Evolutionary conservation across 1,140 invertebrate genomes (phyloP), one percentile per base, ranked within the genome.

Genomic region (Frieseomelitta varia): DNA sequence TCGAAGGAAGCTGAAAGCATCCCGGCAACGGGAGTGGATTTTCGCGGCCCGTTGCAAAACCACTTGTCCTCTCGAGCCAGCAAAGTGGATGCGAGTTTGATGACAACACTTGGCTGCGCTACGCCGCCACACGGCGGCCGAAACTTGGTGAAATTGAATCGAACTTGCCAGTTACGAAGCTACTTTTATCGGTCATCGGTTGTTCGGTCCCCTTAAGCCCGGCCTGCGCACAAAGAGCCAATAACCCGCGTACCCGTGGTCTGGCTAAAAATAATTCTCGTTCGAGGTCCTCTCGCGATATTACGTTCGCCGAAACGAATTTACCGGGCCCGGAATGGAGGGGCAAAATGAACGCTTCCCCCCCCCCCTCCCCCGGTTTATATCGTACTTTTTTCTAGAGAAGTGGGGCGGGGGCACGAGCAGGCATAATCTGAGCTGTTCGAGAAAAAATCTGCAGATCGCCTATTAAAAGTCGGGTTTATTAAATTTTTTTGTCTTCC

Each of bases 91-190:
- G 87, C 88, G 88, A 67, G 85, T 86, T 88, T 53, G 76, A 83
- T 79, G 80, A 79, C 84, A 76, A 55, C 55, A 51, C 77, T 75
- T 78, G 19, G 72, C 80, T 39, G 58, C 65, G 55, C 14, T 55
- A 6, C 39, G n/a, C 58, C 71, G 72, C 71, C 65, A 47, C 71
- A 47, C 71, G 47, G 27, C 73, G 53, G 1, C 72, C 53, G 68
- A 83, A 88, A 89, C 56, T 89, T 89, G 47, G 27, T 19, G 71
- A 76, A 85, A 88, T 86, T 88, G 84, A 86, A 86, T 88, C 81
- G 71, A 89, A 88, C 84, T 85, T 39, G 69, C 17, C 12, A 34
- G 30, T 73, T 27, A 1, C n/a, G 27, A 19, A 34, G 47, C 63
- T n/a, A 65, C 79, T 82, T 61, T 79, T 67, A 81, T 86, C 87